Evolutionary conservation across 2,113 vertebrate genomes (phyloP), one percentile per base, ranked within the genome.

Genomic region (Oceanites oceanicus): DNA sequence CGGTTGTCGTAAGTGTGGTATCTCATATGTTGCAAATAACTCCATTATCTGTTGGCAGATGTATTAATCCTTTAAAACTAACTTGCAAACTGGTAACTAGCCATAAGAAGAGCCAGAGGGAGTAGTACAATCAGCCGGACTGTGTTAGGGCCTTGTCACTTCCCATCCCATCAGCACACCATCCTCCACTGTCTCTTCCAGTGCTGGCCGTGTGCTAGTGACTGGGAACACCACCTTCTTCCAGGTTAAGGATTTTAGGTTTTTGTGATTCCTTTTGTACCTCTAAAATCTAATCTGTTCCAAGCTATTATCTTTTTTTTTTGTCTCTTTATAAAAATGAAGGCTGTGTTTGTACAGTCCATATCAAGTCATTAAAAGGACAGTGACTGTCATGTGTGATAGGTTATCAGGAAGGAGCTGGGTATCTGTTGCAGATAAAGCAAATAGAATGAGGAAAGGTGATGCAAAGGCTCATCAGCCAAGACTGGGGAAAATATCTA

Each of bases 1-100:
- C 2, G 0, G 11, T 11, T 90, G 67, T 40, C 25, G 3, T 25
- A 2, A 3, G 15, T 0, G 0, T 52, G 40, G 50, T 74, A 26
- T 50, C 86, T 55, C 10, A 0, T 34, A 3, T 50, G 40, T 44
- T 65, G 55, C 56, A 70, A 40, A 27, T 22, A 44, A 8, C 30
- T 67, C 15, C 17, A 5, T 13, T 56, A 15, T 45, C 47, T 65
- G 18, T 40, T 85, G 87, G 36, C 38, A 93, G 55, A 27, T 76
- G 13, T 23, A 10, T 62, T 52, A 14, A 52, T 67, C 76, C 66
- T 45, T 63, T 22, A 47, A 49, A 90, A 73, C 59, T 40, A 1
- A 26, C 63, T 44, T 36, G 5, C 55, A 47, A 70, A 73, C 56
- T 26, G 49, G 29, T 56, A 68, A 38, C 11, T 27, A 49, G 66